Evolutionary conservation across 2,797 vertebrate species (phyloP).

Genomic region (Rhinichthys osculus): DNA sequence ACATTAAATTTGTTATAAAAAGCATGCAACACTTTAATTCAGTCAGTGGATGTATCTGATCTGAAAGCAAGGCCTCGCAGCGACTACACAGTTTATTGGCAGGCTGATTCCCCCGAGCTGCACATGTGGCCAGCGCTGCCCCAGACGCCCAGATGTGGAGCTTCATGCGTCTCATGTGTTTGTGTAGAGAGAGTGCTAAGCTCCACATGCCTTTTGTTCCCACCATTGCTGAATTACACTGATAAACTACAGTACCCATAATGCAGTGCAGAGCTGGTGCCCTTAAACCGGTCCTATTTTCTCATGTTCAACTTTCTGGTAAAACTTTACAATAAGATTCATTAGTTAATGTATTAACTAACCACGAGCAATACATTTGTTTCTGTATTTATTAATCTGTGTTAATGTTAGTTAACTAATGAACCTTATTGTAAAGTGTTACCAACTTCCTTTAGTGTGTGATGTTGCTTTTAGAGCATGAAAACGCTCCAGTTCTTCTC

Average conservation of each 20-base stretch:
- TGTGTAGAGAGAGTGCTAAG: constrained; percentile 40
- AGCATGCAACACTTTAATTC: background rate
- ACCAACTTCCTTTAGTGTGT: background rate
- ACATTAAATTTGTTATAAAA: background rate
- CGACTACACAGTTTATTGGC: constrained; percentile 16
- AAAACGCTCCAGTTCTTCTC: background rate
- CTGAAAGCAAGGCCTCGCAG: background rate
- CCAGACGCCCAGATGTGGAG: constrained; percentile 64
- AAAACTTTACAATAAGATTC: too few species aligned
- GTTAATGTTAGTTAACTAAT: too few species aligned
- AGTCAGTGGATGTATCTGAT: constrained; percentile 22
- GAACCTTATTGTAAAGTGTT: too few species aligned
- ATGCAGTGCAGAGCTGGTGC: constrained; percentile 22
- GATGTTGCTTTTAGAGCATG: background rate
- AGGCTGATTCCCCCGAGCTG: constrained; percentile 43
- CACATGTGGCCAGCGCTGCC: constrained; percentile 57
- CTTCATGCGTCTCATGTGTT: constrained; percentile 59
- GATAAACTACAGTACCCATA: constrained; percentile 53
- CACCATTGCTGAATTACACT: background rate
- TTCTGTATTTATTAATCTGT: too few species aligned
- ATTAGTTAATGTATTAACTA: too few species aligned
- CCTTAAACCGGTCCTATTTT: background rate
- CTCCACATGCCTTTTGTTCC: constrained; percentile 52
- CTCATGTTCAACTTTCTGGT: background rate
- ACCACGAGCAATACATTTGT: too few species aligned